Conservation (phyloP, 2,888 invertebrate species). For the Raillietiella orientalis region DNA sequence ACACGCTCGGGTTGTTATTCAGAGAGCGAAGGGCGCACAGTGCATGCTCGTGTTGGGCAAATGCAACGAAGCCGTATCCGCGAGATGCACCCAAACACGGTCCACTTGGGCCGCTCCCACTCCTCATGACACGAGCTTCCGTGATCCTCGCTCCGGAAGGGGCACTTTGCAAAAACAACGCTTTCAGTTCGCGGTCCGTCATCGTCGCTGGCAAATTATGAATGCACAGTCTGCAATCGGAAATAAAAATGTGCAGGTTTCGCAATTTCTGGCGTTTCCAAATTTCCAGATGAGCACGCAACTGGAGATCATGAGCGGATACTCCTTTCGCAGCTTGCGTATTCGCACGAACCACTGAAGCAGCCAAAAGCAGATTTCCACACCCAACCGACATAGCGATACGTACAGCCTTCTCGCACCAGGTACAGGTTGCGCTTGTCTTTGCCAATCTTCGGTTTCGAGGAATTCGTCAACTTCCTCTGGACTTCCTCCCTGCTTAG, state of each 20-base stretch:
- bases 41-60: slow-evolving; percentile 59
- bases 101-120: slow-evolving; percentile 27
- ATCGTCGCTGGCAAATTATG: slow-evolving; percentile 53
- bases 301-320: slow-evolving; percentile 52
- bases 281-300: slow-evolving; percentile 41
- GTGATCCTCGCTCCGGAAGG: slow-evolving; percentile 28
- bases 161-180: slow-evolving; percentile 28
- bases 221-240: slow-evolving; percentile 48
- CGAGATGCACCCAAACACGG: slow-evolving; percentile 37
- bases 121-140: slow-evolving; percentile 38
- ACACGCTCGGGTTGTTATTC: slow-evolving; percentile 78
- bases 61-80: slow-evolving; percentile 76
- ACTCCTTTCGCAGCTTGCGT: slow-evolving; percentile 54
- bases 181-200: slow-evolving; percentile 34
- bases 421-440: slow-evolving; percentile 75
- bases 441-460: slow-evolving; percentile 23
- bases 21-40: slow-evolving; percentile 41
- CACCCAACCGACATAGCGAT: too few relatives aligned
- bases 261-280: slow-evolving; percentile 62
- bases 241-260: slow-evolving; percentile 66
- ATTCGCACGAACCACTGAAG: slow-evolving; percentile 48
- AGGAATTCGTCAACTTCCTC: slow-evolving; percentile 12
- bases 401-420: slow-evolving; percentile 58
- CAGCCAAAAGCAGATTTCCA: slow-evolving; percentile 7
- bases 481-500: slow-evolving; percentile 31